Evolutionary conservation across 2,797 vertebrate species (phyloP).

Genomic region (Todus mexicanus): DNA sequence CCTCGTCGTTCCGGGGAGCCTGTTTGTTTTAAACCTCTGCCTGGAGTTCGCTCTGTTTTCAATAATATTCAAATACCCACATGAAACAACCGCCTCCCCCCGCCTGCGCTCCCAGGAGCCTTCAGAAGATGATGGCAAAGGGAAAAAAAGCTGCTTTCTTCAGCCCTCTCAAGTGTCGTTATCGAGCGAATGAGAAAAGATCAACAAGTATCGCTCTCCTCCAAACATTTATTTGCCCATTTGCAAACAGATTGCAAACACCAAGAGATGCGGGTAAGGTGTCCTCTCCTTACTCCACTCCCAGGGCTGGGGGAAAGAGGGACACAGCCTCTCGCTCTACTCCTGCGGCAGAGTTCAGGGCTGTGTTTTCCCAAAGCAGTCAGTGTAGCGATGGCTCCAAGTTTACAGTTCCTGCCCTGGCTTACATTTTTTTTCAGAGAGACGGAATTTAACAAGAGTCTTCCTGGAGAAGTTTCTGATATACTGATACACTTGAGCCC

Average conservation of each 20-base stretch:
- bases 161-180: not conserved
- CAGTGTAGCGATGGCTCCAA: not conserved
- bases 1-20: not conserved
- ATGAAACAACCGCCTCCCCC: not conserved
- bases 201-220: not conserved
- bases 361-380: not conserved
- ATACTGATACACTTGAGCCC: not conserved
- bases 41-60: not conserved
- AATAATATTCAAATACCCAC: not conserved
- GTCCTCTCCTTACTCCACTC: not conserved
- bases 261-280: rapidly evolving
- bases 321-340: not conserved
- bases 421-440: not conserved
- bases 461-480: not conserved
- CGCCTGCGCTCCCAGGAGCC: rapidly evolving
- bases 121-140: not conserved
- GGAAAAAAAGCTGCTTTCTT: not conserved
- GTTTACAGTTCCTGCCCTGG: not conserved
- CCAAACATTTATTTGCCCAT: not conserved
- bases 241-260: too few species aligned
- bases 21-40: not conserved
- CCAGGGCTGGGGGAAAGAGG: not conserved
- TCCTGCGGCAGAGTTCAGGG: not conserved
- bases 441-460: not conserved
- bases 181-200: not conserved